A percentile compares a stretch with the other conserved stretches of the same genome.
Evolutionary conservation across 1,140 invertebrate genomes (phyloP).

Genomic region (Hyles euphorbiae): DNA sequence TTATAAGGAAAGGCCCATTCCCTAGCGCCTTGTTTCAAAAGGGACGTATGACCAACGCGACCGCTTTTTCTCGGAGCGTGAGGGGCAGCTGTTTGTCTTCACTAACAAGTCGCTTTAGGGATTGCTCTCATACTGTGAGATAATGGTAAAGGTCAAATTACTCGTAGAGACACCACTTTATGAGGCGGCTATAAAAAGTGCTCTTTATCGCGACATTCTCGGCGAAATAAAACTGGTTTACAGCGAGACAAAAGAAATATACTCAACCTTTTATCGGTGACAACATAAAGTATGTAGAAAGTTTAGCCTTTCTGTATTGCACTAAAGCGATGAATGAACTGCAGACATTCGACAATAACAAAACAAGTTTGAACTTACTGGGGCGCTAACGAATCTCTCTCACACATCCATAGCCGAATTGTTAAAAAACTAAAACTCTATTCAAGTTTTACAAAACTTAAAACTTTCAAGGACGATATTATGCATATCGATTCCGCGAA

Average conservation of each 20-base stretch:
- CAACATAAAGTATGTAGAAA: slow-evolving; percentile 47
- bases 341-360: slow-evolving; percentile 29
- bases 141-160: slow-evolving; percentile 51
- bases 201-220: slow-evolving; percentile 39
- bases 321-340: slow-evolving; percentile 34
- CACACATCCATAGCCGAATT: slow-evolving; percentile 16
- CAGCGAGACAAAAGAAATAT: slow-evolving; percentile 34
- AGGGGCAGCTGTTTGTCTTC: slow-evolving; percentile 20
- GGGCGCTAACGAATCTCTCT: slow-evolving; percentile 25
- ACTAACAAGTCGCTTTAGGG: slow-evolving; percentile 28
- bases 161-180: slow-evolving; percentile 43
- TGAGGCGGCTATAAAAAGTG: slow-evolving; percentile 39
- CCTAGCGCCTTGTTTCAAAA: not conserved
- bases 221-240: slow-evolving; percentile 46
- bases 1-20: not conserved
- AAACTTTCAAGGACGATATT: slow-evolving; percentile 57
- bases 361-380: slow-evolving; percentile 57
- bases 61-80: slow-evolving; percentile 5
- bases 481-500: slow-evolving; percentile 71
- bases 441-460: slow-evolving; percentile 42
- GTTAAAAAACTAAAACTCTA: slow-evolving; percentile 22
- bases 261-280: slow-evolving; percentile 34
- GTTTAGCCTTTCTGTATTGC: slow-evolving; percentile 28
- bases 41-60: not conserved
- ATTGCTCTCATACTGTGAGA: slow-evolving; percentile 22